Percentiles rank a stretch among this genome's conserved stretches.
Conservation (phyloP, 2,888 invertebrate genomes). For the Brachypalpus laphriformis region DNA sequence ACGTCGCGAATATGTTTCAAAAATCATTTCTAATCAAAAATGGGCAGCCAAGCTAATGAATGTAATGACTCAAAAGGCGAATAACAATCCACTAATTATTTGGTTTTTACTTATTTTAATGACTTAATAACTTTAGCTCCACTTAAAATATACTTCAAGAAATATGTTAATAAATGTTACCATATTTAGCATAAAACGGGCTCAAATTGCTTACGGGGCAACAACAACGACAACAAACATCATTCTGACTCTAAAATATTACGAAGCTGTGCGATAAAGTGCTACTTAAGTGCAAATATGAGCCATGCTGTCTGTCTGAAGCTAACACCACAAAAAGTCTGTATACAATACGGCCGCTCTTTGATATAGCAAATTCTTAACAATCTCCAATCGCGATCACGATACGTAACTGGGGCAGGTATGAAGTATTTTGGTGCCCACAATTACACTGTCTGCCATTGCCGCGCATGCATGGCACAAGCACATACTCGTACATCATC, state of each 20-base stretch:
- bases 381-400: constrained; percentile 20
- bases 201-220: neutral
- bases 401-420: constrained; percentile 1
- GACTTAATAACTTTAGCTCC: neutral
- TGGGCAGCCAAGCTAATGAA: no score
- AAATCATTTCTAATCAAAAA: neutral
- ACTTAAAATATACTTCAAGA: neutral
- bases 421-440: constrained; percentile 1
- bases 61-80: no score
- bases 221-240: neutral
- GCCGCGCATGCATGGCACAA: neutral
- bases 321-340: neutral
- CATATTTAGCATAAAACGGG: neutral
- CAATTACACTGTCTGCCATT: neutral
- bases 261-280: neutral
- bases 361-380: neutral
- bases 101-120: neutral
- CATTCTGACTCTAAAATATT: constrained; percentile 5
- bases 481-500: neutral
- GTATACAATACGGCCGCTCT: neutral
- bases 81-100: neutral
- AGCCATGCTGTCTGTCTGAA: constrained; percentile 19
- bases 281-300: constrained; percentile 4
- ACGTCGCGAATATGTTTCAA: neutral
- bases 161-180: neutral